Conservation (phyloP, 1,140 invertebrate genomes). For the Platyscapa corneri region DNA sequence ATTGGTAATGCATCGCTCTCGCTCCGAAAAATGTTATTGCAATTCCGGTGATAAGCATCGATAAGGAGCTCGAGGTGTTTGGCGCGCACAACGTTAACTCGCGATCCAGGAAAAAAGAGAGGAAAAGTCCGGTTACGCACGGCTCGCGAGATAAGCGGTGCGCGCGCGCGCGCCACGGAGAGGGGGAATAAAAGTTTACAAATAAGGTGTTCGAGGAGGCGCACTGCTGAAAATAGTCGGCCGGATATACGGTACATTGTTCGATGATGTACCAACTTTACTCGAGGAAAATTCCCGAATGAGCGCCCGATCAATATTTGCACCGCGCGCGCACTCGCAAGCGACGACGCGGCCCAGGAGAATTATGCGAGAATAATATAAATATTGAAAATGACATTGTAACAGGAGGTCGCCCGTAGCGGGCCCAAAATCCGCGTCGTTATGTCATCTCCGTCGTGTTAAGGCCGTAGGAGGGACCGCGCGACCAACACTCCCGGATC, state of each 20-base stretch:
- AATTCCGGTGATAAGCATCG: conserved; percentile 53
- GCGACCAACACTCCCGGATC: not conserved
- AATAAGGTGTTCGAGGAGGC: conserved; percentile 6
- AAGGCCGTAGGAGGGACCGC: not conserved
- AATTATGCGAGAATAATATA: no score
- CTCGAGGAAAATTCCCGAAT: no score
- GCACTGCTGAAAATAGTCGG: not conserved
- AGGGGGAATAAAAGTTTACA: not conserved
- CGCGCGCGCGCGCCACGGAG: conserved; percentile 33
- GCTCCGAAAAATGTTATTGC: conserved; percentile 50
- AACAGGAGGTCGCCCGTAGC: not conserved
- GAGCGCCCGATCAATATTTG: no score
- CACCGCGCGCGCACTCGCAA: no score
- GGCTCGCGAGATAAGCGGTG: conserved; percentile 10
- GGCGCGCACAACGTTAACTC: conserved; percentile 15
- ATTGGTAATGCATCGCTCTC: not conserved
- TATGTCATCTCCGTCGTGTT: not conserved
- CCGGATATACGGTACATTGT: no score
- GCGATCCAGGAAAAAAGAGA: not conserved
- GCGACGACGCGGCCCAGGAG: no score
- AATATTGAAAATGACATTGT: no score
- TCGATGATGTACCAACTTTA: no score
- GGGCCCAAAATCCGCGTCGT: not conserved
- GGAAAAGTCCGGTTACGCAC: not conserved
- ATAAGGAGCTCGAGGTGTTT: conserved; percentile 38